These are phyloP conservation scores for Sebastes wilsoni DNA, from an alignment of 2,797 vertebrate species.

Conservation along the genomic window DNA sequence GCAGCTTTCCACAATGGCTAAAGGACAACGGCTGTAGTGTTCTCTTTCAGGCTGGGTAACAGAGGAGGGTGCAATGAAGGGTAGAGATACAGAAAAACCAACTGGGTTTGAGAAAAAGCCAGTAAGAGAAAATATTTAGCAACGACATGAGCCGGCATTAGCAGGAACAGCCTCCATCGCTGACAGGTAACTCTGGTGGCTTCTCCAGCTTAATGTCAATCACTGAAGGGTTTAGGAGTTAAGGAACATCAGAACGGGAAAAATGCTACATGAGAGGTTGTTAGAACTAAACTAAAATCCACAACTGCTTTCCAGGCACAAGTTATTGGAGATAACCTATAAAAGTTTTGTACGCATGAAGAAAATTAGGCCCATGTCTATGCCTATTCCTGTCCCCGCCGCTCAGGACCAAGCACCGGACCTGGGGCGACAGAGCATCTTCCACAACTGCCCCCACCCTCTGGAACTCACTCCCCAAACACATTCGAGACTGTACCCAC, in stretches of 20 bases:
- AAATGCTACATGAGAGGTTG: background rate
- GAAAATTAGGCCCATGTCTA: background rate
- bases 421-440: too few species aligned
- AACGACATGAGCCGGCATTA: slow-evolving; percentile 77
- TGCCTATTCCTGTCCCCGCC: too few species aligned
- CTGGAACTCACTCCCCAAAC: too few species aligned
- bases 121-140: slow-evolving; percentile 41
- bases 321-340: background rate
- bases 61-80: slow-evolving; percentile 74
- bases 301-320: background rate
- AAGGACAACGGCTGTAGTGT: slow-evolving; percentile 73
- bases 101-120: slow-evolving; percentile 59
- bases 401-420: too few species aligned
- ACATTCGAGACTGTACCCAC: too few species aligned
- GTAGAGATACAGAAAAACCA: slow-evolving; percentile 52
- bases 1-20: slow-evolving; percentile 76
- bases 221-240: slow-evolving; percentile 87
- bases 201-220: slow-evolving; percentile 98
- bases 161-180: slow-evolving; percentile 95
- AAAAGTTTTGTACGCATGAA: background rate
- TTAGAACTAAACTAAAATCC: background rate
- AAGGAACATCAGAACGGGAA: slow-evolving; percentile 71
- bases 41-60: slow-evolving; percentile 51
- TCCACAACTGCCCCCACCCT: too few species aligned
- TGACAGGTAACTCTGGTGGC: slow-evolving; percentile 92